phyloP scores from a whole-genome alignment of 2,113 vertebrate genomes.

The Passer domesticus region DNA sequence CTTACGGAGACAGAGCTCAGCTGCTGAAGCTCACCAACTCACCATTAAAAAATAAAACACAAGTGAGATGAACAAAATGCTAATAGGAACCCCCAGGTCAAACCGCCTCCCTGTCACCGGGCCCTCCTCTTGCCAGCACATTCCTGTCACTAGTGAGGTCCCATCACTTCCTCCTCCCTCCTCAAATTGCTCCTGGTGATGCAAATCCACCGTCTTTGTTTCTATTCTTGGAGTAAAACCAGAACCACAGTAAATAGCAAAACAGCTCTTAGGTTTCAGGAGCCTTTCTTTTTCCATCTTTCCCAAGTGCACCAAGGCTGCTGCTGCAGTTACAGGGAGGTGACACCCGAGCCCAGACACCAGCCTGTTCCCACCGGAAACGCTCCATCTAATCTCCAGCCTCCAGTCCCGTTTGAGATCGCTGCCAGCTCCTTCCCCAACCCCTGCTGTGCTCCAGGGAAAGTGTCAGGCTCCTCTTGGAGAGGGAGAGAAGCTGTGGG shows the following conservation, averaged over 20 bases:
- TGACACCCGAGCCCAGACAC: slow-evolving; percentile 1
- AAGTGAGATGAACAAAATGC: slow-evolving; percentile 20
- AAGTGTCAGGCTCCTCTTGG: neutral
- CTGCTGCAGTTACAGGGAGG: neutral
- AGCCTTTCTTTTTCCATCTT: slow-evolving; percentile 42
- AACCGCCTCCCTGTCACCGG: neutral
- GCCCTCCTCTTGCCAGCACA: slow-evolving; percentile 29
- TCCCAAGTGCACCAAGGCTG: neutral
- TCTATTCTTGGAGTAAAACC: slow-evolving; percentile 60
- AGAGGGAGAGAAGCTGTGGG: fast-evolving
- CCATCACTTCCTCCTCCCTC: slow-evolving; percentile 42
- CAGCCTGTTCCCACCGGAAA: neutral
- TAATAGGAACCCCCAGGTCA: slow-evolving; percentile 35
- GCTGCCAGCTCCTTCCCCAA: neutral
- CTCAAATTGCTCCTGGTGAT: slow-evolving; percentile 61
- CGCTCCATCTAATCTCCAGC: neutral
- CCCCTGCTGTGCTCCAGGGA: neutral
- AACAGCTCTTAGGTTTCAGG: slow-evolving; percentile 54
- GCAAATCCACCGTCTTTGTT: slow-evolving; percentile 56
- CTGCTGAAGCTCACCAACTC: neutral
- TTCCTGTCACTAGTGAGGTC: slow-evolving; percentile 45
- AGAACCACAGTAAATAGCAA: slow-evolving; percentile 47
- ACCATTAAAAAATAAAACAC: neutral
- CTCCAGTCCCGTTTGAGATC: neutral
- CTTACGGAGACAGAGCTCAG: neutral